phyloP scores from a whole-genome alignment of 2,113 vertebrate genomes.

The Ameiurus melas region DNA sequence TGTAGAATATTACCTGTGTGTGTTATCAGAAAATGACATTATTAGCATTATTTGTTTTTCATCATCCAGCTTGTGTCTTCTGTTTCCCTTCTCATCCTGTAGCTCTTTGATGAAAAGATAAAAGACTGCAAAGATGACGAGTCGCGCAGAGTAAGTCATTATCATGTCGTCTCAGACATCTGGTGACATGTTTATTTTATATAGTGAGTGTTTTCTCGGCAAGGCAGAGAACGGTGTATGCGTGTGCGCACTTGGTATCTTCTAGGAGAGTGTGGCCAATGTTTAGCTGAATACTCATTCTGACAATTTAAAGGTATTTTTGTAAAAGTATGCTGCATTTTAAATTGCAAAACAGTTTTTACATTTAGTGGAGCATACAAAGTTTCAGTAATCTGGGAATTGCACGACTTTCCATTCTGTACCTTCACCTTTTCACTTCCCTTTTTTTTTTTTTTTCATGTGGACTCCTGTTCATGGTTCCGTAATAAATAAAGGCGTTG shows the following conservation, averaged over 20 bases:
- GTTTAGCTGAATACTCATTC: neutral
- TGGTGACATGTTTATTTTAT: conserved; percentile 6
- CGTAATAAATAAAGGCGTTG: neutral
- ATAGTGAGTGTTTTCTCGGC: neutral
- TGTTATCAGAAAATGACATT: neutral
- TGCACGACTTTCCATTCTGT: neutral
- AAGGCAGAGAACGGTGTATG: neutral
- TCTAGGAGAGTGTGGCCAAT: neutral
- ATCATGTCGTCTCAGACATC: neutral
- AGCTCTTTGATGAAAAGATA: conserved; percentile 99
- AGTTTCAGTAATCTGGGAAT: conserved; percentile 22
- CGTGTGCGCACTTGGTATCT: neutral
- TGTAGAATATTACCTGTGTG: neutral
- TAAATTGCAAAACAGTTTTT: neutral
- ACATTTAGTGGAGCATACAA: neutral
- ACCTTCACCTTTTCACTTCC: conserved; percentile 39
- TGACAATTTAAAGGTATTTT: neutral
- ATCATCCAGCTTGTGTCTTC: neutral
- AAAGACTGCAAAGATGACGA: conserved; percentile 99
- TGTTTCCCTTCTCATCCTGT: conserved; percentile 40
- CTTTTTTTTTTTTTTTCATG: conserved; percentile 13
- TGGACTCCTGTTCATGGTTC: neutral
- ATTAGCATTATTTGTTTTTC: neutral
- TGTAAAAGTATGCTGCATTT: neutral
- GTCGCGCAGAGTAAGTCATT: conserved; percentile 89